phyloP scores from a whole-genome alignment of 2,797 vertebrate species.

The Acrossocheilus fasciatus region DNA sequence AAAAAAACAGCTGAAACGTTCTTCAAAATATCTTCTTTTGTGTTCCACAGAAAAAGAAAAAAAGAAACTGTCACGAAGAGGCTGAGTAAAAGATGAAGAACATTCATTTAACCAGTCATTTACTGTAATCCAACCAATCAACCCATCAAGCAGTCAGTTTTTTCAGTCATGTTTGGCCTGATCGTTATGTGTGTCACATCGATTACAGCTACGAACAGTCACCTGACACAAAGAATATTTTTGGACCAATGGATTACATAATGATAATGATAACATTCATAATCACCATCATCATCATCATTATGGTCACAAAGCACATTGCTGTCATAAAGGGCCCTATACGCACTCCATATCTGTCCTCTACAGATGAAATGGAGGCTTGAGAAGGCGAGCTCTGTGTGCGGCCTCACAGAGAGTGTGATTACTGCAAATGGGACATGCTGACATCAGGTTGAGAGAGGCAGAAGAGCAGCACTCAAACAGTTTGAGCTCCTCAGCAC shows the following conservation, averaged over 20 bases:
- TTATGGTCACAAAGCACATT: conserved; percentile 2
- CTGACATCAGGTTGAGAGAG: conserved; percentile 53
- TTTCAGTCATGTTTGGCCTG: background rate
- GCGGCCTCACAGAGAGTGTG: conserved; percentile 33
- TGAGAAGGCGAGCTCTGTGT: conserved; percentile 35
- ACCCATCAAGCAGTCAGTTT: background rate
- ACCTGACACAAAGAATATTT: background rate
- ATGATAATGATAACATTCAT: conserved; percentile 14
- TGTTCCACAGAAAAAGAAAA: background rate
- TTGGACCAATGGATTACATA: conserved; percentile 22
- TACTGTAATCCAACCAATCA: background rate
- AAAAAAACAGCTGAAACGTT: background rate
- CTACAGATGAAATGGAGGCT: conserved; percentile 23
- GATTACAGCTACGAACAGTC: background rate
- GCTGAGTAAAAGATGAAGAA: too few species aligned
- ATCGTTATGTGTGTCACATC: background rate
- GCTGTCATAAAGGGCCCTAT: conserved; percentile 15
- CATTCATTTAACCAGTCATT: background rate
- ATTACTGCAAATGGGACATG: conserved; percentile 52
- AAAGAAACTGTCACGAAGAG: too few species aligned
- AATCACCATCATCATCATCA: background rate
- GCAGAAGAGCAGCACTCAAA: conserved; percentile 47
- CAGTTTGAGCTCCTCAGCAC: conserved; percentile 68
- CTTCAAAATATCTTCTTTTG: background rate
- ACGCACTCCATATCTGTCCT: background rate